Evolutionary conservation across 2,888 invertebrate species (phyloP).

Genomic region (Phoronis australis): DNA sequence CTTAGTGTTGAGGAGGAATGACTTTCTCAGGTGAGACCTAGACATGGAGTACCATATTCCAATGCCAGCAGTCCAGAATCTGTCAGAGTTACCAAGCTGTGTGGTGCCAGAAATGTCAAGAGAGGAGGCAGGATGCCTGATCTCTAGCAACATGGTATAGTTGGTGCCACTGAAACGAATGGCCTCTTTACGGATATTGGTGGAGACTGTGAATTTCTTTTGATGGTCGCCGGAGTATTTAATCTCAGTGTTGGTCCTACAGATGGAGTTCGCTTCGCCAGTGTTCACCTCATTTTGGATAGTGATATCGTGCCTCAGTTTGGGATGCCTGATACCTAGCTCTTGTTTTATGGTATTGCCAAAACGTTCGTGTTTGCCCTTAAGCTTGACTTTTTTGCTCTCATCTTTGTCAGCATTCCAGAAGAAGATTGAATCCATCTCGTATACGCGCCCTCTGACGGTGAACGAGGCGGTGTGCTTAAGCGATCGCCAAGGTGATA

Average conservation of each 20-base stretch:
- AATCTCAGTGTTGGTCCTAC: slow-evolving; percentile 27
- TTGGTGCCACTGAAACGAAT: slow-evolving; percentile 8
- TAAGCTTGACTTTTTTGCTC: not conserved
- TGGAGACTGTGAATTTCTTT: slow-evolving; percentile 25
- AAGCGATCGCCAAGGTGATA: slow-evolving; percentile 2
- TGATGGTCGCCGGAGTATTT: slow-evolving; percentile 25
- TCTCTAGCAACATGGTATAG: slow-evolving; percentile 18
- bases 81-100: slow-evolving; percentile 16
- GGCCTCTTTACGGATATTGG: slow-evolving; percentile 23
- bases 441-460: not conserved
- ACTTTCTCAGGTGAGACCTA: slow-evolving; percentile 18
- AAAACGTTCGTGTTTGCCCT: too few species aligned
- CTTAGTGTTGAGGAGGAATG: slow-evolving; percentile 22
- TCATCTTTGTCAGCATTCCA: not conserved
- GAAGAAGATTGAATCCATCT: slow-evolving; percentile 9
- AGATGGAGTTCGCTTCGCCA: slow-evolving; percentile 17
- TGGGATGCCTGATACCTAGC: too few species aligned
- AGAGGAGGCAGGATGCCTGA: slow-evolving; percentile 30
- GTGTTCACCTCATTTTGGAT: slow-evolving; percentile 20
- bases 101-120: slow-evolving; percentile 26
- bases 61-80: slow-evolving; percentile 18
- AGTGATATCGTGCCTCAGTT: too few species aligned
- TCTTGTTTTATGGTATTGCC: too few species aligned
- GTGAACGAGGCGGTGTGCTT: slow-evolving; percentile 3
- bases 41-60: slow-evolving; percentile 25